Conservation (phyloP, 2,888 invertebrate genomes). For the Biston betularia region DNA sequence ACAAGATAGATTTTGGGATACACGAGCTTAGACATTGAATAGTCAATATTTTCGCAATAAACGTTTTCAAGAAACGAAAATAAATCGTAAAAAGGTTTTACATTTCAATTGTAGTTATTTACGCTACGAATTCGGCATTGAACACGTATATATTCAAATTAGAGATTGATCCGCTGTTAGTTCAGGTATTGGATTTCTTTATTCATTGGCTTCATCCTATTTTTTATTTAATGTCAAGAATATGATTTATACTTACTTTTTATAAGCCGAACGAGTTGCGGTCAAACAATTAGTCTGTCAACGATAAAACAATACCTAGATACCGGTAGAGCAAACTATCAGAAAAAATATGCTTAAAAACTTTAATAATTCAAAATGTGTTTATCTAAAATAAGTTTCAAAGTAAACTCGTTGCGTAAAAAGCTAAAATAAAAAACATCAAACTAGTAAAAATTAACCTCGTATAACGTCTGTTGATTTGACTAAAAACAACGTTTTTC, state of each 20-base stretch:
- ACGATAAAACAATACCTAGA: no score
- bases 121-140: neutral
- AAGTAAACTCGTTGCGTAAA: neutral
- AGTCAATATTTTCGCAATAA: neutral
- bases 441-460: neutral
- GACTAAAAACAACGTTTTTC: constrained; percentile 16
- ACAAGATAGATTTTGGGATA: neutral
- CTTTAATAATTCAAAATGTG: neutral
- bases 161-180: neutral
- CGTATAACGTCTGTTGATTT: neutral
- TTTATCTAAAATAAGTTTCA: neutral
- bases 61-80: neutral
- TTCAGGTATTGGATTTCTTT: neutral
- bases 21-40: neutral
- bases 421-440: neutral
- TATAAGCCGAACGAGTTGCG: no score
- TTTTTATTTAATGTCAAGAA: no score
- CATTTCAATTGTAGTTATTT: neutral
- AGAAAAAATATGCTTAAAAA: neutral
- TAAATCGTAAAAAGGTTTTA: neutral
- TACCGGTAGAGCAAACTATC: neutral
- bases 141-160: constrained; percentile 19
- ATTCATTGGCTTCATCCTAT: no score
- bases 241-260: no score
- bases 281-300: no score